These are phyloP conservation scores for Chlorops oryzae DNA, from an alignment of 1,140 invertebrate genomes.

Conservation along the genomic window DNA sequence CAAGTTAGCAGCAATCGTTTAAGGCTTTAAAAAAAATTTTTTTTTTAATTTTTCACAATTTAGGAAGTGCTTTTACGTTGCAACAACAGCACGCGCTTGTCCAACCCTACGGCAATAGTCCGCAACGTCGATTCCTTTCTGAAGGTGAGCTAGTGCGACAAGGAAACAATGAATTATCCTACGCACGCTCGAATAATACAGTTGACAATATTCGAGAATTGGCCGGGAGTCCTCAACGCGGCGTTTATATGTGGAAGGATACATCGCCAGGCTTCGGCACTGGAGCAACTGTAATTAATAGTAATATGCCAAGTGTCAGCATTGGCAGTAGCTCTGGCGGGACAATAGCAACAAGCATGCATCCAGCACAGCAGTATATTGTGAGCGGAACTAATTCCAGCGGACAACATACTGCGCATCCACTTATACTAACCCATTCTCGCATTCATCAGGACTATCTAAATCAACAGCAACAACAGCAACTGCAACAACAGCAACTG, in stretches of 20 bases:
- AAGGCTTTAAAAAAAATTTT: not conserved
- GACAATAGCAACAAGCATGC: slow-evolving; percentile 33
- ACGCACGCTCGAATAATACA: slow-evolving; percentile 56
- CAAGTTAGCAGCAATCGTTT: slow-evolving; percentile 10
- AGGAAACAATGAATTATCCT: slow-evolving; percentile 50
- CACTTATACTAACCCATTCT: slow-evolving; percentile 40
- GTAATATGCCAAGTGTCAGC: slow-evolving; percentile 8
- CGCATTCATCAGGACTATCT: slow-evolving; percentile 25
- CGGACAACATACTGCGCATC: slow-evolving; percentile 23
- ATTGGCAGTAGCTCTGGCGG: slow-evolving; percentile 43
- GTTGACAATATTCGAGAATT: slow-evolving; percentile 68
- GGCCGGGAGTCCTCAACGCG: slow-evolving; percentile 74
- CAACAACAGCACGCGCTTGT: slow-evolving; percentile 21
- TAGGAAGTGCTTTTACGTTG: slow-evolving; percentile 21
- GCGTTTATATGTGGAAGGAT: slow-evolving; percentile 79
- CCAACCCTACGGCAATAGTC: slow-evolving; percentile 54
- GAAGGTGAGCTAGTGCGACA: slow-evolving; percentile 78
- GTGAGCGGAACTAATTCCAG: slow-evolving; percentile 23
- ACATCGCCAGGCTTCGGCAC: slow-evolving; percentile 52
- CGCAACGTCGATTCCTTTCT: slow-evolving; percentile 76
- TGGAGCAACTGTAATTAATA: slow-evolving; percentile 8
- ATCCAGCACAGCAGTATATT: slow-evolving; percentile 28
- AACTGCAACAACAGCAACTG: slow-evolving; percentile 25
- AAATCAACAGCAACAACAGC: no score
- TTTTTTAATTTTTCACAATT: not conserved